Evolutionary conservation across 2,888 invertebrate genomes (phyloP), one percentile per base, ranked within the genome.

Genomic region (Parascotia fuliginaria): DNA sequence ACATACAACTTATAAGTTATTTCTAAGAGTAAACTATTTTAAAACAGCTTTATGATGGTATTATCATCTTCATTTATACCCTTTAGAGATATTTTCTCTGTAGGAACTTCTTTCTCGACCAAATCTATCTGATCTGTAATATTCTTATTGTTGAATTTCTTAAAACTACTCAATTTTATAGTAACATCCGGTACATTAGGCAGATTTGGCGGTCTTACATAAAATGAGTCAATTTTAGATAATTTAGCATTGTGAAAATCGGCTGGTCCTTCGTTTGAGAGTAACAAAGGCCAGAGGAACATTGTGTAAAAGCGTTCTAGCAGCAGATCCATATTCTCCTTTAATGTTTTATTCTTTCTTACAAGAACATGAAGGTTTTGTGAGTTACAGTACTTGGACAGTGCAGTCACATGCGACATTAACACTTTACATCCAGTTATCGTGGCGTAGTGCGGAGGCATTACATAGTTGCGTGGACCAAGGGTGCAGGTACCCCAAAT

Each of bases 281-380:
- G 69, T 24, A 87, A 52, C 76, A 87, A 69, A 9, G 89, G 86
- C 85, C 86, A 87, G 24, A 85, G 50, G 43, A 88, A 88, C 33
- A 89, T 60, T 24, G 58, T 40, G 55, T 81, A 77, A 49, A 86
- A 83, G 7, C 88, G 68, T 44, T 85, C 83, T 57, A 81, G 65
- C 22, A 86, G 66, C 5, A 56, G 22, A 22, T 65, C 54, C 39
- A 82, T 42, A 28, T 81, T 75, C 0, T 79, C 62, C 36, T 72
- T 75, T 7, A 87, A 67, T 12, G 71, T 5, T 3, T 14, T 0
- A 70, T 83, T 86, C 50, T 60, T 76, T 38, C 63, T 73, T 3
- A 70, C 46, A 14, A 79, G 43, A 9, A 64, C 12, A 55, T 71
- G 70, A 1, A 81, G 43, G 38, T 77, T 75, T 0, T 70, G 6